Base-by-base conservation (phyloP, 2,113 vertebrate genomes). In the Oreochromis niloticus region DNA sequence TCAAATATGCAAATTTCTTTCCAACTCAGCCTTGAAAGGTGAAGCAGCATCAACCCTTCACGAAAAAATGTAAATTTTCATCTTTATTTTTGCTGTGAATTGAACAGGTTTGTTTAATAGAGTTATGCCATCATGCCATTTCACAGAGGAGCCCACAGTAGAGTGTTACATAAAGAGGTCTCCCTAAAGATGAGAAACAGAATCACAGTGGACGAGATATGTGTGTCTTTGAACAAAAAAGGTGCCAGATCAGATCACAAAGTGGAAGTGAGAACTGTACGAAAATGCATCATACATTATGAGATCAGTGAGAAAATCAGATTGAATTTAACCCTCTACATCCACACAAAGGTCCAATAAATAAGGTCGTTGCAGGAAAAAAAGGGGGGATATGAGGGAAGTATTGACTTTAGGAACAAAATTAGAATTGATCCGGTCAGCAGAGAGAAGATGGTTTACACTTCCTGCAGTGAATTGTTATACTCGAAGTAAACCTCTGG, bases 341-440 rank as follows among this genome's bases (percentile, higher is more conserved):
- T 32, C 32, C 27, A 55, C 4, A 24, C 30, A 50, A 17, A 66
- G 34, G 57, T 85, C 34, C 8, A 46, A 90, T 81, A 82, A 86
- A 89, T 82, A 79, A 24, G 9, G 30, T 9, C 5, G 55, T 57
- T 52, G 73, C 27, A 55, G 56, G 59, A 0, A 0, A n/a, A 87
- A 83, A 75, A 2, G 10, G 54, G 52, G 85, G 17, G 61, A 81
- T 78, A 83, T 56, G 82, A 91, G 86, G 19, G 27, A 59, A 71
- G 6, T 89, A 83, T 89, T 87, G 91, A 92, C 86, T 82, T 78
- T 6, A 84, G 78, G 82, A 91, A 89, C 83, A 83, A 73, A 93
- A 93, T 93, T 89, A 88, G 83, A 92, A 94, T 94, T 87, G 90
- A 94, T 93, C 86, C 22, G 46, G 32, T 19, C 59, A 86, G 78